Base-by-base conservation (phyloP, 2,888 invertebrate species). In the Agrotis segetum region DNA sequence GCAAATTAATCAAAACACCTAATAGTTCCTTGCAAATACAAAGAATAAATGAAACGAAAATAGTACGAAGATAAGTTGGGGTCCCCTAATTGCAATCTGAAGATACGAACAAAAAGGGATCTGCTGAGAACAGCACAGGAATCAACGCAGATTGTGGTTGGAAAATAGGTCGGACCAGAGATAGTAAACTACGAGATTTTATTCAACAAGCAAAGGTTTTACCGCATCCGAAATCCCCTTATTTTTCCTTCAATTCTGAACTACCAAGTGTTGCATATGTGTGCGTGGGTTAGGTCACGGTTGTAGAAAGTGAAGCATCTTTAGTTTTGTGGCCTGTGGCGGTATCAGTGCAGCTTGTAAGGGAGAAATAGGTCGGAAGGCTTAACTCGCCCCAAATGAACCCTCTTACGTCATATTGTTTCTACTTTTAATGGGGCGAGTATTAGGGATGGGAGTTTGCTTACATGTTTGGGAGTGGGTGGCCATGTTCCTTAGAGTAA, bases 311-410 rank as follows among this genome's bases (percentile, higher is more conserved):
- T 58, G 17, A 61, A 58, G 44, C 29, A 16, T 69, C 29, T 65
- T 40, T 56, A 59, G 40, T 17, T 53, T 21, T 62, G 19, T 52
- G 55, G 61, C 59, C 71, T 53, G 77, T 62, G 53, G 59, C 46
- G 29, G 71, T 47, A 77, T 77, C 71, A 78, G 62, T 58, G 71
- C 52, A 65, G 49, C 53, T 62, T 56, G 73, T 71, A 61, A 53
- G 75, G 68, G 77, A 74, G 79, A 89, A 88, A 85, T 89, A 87
- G 88, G 89, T 88, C 88, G 85, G 78, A 81, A 81, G 85, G 87
- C 79, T 86, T 82, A 87, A 81, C 74, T 69, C 71, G 76, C 71
- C 74, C 83, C 68, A 85, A 84, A 81, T 82, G 80, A 78, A 74
- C 79, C 69, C 72, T 72, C 73, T 78, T 68, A 69, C 79, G 64